phyloP scores from a whole-genome alignment of 2,888 invertebrate species.

The Zygogramma bicolorata region DNA sequence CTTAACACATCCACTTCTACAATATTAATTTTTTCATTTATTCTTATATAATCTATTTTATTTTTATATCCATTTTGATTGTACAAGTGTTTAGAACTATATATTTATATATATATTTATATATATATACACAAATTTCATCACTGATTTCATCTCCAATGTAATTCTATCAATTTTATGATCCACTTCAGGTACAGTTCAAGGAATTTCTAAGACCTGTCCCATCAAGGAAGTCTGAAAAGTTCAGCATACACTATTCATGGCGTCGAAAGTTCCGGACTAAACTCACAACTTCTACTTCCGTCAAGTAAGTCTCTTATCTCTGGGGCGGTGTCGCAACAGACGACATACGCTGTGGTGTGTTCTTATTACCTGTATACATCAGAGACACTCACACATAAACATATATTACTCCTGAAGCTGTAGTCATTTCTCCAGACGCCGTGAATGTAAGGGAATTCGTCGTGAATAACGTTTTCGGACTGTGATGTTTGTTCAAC shows the following conservation, averaged over 20 bases:
- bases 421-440: not conserved
- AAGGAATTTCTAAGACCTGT: not conserved
- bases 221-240: not conserved
- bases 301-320: slow-evolving; percentile 15
- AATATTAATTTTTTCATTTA: too few species aligned
- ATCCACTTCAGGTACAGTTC: too few species aligned
- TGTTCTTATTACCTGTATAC: slow-evolving; percentile 40
- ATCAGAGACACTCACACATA: slow-evolving; percentile 18
- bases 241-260: not conserved
- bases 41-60: too few species aligned
- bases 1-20: too few species aligned
- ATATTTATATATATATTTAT: too few species aligned
- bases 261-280: not conserved
- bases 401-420: not conserved
- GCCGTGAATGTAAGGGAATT: not conserved
- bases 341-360: slow-evolving; percentile 25
- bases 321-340: slow-evolving; percentile 20
- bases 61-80: too few species aligned
- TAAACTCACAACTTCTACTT: not conserved
- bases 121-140: too few species aligned
- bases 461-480: not conserved
- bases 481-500: not conserved
- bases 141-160: too few species aligned
- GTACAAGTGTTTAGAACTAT: too few species aligned
- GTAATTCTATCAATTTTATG: too few species aligned